Conservation (phyloP, 2,113 vertebrate genomes). For the Empidonax alnorum region DNA sequence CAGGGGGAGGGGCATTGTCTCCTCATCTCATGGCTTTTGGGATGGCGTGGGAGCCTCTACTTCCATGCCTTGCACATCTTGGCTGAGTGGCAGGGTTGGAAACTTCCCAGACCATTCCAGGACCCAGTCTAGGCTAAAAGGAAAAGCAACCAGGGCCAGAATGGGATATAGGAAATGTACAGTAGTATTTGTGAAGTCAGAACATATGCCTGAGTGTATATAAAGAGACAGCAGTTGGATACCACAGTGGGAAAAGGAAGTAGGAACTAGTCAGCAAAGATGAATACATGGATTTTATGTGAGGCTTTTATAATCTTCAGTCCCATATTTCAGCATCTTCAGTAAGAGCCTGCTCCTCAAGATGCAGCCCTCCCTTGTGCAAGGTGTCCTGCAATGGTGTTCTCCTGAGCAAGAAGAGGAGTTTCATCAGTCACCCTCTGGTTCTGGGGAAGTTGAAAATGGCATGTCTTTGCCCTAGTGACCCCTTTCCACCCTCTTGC, state of each 20-base stretch:
- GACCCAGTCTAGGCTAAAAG: not conserved
- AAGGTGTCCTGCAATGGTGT: fast-evolving
- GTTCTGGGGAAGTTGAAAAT: not conserved
- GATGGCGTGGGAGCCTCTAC: not conserved
- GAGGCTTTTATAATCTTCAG: not conserved
- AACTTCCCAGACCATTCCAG: not conserved
- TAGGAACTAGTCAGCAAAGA: not conserved
- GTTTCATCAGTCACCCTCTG: not conserved
- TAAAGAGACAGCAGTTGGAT: not conserved
- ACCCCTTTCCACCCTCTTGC: not conserved
- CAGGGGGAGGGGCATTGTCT: not conserved
- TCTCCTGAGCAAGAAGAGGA: not conserved
- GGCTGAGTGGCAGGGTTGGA: not conserved
- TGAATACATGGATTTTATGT: not conserved
- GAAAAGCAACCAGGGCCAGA: not conserved
- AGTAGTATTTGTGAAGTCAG: not conserved
- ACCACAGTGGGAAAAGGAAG: not conserved
- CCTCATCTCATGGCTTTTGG: not conserved
- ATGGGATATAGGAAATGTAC: not conserved
- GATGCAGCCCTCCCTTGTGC: not conserved
- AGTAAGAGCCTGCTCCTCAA: not conserved
- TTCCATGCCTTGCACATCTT: fast-evolving
- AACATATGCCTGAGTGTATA: not conserved
- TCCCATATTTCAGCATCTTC: not conserved
- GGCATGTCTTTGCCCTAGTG: not conserved